A percentile compares a stretch with the other conserved stretches of the same genome.
Conservation (phyloP, 2,888 invertebrate genomes). For the Micropterix aruncella region DNA sequence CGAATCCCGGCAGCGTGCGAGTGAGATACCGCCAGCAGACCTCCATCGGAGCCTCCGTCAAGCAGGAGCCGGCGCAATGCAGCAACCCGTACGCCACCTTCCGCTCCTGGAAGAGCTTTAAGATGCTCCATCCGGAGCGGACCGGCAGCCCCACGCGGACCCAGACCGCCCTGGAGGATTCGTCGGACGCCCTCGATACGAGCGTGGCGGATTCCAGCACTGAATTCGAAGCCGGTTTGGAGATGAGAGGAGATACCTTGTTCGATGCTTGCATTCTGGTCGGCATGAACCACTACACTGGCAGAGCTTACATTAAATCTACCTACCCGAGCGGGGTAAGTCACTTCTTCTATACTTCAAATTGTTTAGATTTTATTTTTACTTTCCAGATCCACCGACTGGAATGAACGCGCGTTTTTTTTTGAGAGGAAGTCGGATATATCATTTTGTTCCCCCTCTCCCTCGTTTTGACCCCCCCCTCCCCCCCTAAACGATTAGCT, state of each 20-base stretch:
- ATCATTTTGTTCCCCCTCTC: too few relatives aligned
- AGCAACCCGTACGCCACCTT: conserved; percentile 28
- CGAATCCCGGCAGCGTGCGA: conserved; percentile 19
- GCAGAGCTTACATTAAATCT: conserved; percentile 54
- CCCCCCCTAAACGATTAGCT: too few relatives aligned
- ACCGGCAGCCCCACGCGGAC: too few relatives aligned
- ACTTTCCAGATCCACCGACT: background rate
- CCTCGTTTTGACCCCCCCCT: too few relatives aligned
- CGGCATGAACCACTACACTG: conserved; percentile 48
- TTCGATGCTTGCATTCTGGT: conserved; percentile 57
- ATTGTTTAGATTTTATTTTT: conserved; percentile 8
- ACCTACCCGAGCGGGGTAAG: conserved; percentile 53
- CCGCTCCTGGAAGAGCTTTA: conserved; percentile 33
- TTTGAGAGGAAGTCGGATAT: too few relatives aligned
- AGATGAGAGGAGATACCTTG: conserved; percentile 20
- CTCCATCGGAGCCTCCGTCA: conserved; percentile 24
- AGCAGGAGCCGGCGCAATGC: background rate
- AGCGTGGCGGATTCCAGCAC: too few relatives aligned
- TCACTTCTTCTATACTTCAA: conserved; percentile 11
- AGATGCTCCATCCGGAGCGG: conserved; percentile 20
- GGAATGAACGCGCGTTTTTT: background rate
- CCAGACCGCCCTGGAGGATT: too few relatives aligned
- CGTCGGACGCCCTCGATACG: too few relatives aligned
- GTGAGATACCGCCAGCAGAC: conserved; percentile 24
- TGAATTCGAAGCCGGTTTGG: conserved; percentile 23